phyloP scores from a whole-genome alignment of 2,113 vertebrate genomes.

The Lepisosteus osseus region DNA sequence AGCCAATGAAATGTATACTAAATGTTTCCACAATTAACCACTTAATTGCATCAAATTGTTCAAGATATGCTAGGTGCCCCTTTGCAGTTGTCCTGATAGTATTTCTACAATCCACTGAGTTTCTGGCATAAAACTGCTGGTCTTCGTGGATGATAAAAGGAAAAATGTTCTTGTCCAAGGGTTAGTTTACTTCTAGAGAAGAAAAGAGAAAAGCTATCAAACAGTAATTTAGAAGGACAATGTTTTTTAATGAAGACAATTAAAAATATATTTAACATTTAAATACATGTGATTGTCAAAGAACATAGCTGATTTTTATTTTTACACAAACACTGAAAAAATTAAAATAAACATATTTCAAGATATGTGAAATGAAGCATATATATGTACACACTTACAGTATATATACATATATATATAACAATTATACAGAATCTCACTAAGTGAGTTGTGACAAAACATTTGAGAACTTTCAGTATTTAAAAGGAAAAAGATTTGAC shows the following conservation, averaged over 20 bases:
- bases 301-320: conserved; percentile 36
- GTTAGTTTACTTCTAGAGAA: not conserved
- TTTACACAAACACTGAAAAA: conserved; percentile 46
- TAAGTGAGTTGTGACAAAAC: conserved; percentile 36
- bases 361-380: conserved; percentile 40
- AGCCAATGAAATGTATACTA: too few relatives aligned
- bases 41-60: too few relatives aligned
- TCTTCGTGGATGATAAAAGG: too few relatives aligned
- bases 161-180: not conserved
- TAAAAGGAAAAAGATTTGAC: too few relatives aligned
- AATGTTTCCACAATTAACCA: too few relatives aligned
- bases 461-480: conserved; percentile 24
- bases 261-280: conserved; percentile 56
- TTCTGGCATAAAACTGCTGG: not conserved
- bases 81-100: too few relatives aligned
- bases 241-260: conserved; percentile 28
- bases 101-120: not conserved
- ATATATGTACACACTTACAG: conserved; percentile 44
- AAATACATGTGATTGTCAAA: conserved; percentile 67
- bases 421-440: conserved; percentile 42
- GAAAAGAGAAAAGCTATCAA: not conserved
- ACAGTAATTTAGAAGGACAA: conserved; percentile 20
- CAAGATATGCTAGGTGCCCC: too few relatives aligned
- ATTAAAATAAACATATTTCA: conserved; percentile 29
- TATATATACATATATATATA: conserved; percentile 49